Base-by-base conservation (phyloP, 2,888 invertebrate species). In the Cyaniris semiargus region DNA sequence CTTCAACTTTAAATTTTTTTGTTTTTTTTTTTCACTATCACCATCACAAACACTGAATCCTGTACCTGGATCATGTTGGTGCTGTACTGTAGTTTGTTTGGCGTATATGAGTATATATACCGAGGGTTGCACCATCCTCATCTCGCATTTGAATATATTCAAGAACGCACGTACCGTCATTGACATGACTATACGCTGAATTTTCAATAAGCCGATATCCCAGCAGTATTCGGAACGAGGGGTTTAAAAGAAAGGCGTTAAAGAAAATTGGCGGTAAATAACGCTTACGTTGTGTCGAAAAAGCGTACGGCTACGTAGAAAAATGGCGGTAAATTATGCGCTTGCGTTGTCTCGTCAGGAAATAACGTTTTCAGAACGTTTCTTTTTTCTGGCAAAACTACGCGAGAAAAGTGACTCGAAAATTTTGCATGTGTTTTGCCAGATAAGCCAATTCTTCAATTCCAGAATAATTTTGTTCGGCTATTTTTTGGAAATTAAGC, bases 91-190 rank as follows among this genome's bases (percentile, higher is more conserved):
- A 80, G 79, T 82, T 88, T 87, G 86, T 13, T 85, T 89, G 81
- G 87, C 86, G 90, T 92, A 90, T 93, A 93, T 93, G 92, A 87
- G 87, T 82, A 85, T 84, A 80, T 78, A 83, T 81, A 83, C 84
- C 84, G 21, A 81, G 85, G 85, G 88, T 94, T 94, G 93, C 93
- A 83, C 90, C 92, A 94, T 91, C 92, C 93, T 87, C 91, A 92
- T 93, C 93, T 93, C 91, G 91, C 93, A 94, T 94, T 94, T 94
- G 89, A 94, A 94, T 93, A 93, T 92, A 91, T 90, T 93, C 93
- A 94, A 94, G 93, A 93, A 94, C 93, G 92, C 93, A 93, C 93
- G 93, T 93, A 92, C 91, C 27, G 74, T 74, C 74, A 74, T 74
- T 74, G 74, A 53, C 74, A 27, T 23, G 23, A 48, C 48, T 74